Percentiles rank a stretch among this genome's conserved stretches.
phyloP scores from a whole-genome alignment of 2,888 invertebrate species.

The Scrobipalpa atriplicella region DNA sequence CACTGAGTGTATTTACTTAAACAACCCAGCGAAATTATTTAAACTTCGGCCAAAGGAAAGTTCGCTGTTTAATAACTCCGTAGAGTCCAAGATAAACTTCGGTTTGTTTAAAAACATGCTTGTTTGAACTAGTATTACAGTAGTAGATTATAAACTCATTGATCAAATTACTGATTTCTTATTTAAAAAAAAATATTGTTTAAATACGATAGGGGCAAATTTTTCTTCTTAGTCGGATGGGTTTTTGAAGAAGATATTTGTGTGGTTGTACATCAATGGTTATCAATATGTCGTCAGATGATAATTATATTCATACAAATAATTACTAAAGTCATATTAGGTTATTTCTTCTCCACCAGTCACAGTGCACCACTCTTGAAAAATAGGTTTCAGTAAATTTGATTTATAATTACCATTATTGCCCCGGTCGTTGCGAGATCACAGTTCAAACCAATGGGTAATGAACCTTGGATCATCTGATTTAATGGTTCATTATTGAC shows the following conservation, averaged over 20 bases:
- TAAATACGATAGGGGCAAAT: no score
- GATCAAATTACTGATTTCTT: no score
- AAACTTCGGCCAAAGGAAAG: constrained; percentile 62
- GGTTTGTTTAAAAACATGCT: constrained; percentile 36
- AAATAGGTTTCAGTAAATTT: constrained; percentile 36
- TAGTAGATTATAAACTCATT: no score
- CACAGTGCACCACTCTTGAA: neutral
- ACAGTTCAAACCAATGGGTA: constrained; percentile 20
- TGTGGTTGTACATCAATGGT: no score
- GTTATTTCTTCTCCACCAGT: neutral
- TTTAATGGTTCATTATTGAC: constrained; percentile 6
- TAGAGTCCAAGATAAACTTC: constrained; percentile 42
- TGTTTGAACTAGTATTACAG: neutral
- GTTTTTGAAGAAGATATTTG: no score
- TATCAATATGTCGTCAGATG: no score
- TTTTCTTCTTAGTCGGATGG: no score
- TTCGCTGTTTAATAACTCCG: constrained; percentile 61
- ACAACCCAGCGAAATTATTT: constrained; percentile 65
- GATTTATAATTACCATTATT: constrained; percentile 52
- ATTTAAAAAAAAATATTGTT: no score
- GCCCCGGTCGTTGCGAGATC: constrained; percentile 35
- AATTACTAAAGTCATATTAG: no score
- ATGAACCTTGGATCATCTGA: constrained; percentile 26
- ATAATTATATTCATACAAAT: no score
- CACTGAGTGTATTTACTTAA: constrained; percentile 61